Evolutionary conservation across 1,140 invertebrate genomes (phyloP).

Genomic region (Caenorhabditis latens): DNA sequence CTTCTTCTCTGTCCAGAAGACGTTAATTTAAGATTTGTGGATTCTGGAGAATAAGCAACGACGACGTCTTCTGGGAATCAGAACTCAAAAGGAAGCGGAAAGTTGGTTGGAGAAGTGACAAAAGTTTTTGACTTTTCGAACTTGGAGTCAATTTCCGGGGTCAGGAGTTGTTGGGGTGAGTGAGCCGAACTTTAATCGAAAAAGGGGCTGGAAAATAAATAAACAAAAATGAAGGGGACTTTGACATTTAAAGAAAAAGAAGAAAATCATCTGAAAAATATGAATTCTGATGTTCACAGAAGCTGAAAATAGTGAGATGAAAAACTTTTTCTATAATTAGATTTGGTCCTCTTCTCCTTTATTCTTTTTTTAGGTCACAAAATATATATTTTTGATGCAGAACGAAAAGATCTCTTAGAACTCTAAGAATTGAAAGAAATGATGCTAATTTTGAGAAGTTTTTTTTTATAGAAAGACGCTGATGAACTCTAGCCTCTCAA

Average conservation of each 20-base stretch:
- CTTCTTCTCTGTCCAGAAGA: background rate
- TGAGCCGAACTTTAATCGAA: conserved; percentile 6
- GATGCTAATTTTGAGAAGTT: too few species aligned
- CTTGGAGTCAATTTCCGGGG: conserved; percentile 45
- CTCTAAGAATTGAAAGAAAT: too few species aligned
- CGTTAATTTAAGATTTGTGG: conserved; percentile 3
- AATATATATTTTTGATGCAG: too few species aligned
- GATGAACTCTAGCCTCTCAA: too few species aligned
- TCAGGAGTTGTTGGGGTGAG: background rate
- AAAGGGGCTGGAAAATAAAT: background rate
- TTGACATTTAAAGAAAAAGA: background rate
- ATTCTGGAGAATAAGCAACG: background rate
- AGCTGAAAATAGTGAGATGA: background rate
- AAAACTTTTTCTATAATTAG: background rate
- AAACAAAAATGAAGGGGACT: background rate
- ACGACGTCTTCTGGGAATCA: background rate
- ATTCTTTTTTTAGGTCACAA: background rate
- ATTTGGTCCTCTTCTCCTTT: background rate
- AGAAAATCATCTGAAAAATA: background rate
- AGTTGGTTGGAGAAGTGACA: background rate
- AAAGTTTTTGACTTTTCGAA: conserved; percentile 17
- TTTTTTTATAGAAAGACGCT: too few species aligned
- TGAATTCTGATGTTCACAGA: background rate
- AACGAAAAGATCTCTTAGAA: too few species aligned
- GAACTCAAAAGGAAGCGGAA: background rate